Base-by-base conservation (phyloP, 2,797 vertebrate species). In the Otolemur crassicaudatus region DNA sequence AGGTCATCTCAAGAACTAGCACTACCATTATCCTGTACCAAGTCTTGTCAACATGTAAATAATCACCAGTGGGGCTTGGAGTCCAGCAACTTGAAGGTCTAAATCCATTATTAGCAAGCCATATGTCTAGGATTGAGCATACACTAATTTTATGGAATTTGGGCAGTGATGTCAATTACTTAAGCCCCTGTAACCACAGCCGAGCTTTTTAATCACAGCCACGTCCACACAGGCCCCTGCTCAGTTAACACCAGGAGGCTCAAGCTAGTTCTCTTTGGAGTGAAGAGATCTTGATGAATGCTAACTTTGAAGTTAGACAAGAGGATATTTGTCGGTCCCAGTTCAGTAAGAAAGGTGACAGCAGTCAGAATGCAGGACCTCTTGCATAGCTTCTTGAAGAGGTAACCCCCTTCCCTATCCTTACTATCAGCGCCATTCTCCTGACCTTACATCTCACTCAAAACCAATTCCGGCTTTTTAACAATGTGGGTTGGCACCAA, bases 1-100 rank as follows among this genome's bases (percentile, higher is more conserved):
- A 93, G 31, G 3, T 80, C 34, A 58, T 83, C 63, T 73, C 53
- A 93, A 65, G n/a, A 94, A 72, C 53, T 82, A 90, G 93, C 79
- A 43, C 49, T 53, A 56, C 13, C 19, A 63, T 8, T 53, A 7
- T 27, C 43, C 53, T 25, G 27, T 19, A 69, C 63, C 27, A 75
- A 85, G 29, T 58, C 46, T n/a, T 22, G 34, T 20, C 25, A 75
- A 79, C 20, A n/a, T 67, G 17, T 60, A 65, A 81, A 72, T 58
- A 77, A 84, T 23, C 27, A 86, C 43, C 27, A 81, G 7, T 46
- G 65, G n/a, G 7, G 73, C 37, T 91, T 90, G 34, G 31, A 91
- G 80, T 76, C 46, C 27, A 90, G 60, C 13, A 69, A 76, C 34
- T 76, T 17, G 14, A 40, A 93, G 82, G 87, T 79, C 31, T 69